Evolutionary conservation across 2,113 vertebrate species (phyloP), one percentile per base, ranked within the genome.

Genomic region (Tiliqua scincoides): DNA sequence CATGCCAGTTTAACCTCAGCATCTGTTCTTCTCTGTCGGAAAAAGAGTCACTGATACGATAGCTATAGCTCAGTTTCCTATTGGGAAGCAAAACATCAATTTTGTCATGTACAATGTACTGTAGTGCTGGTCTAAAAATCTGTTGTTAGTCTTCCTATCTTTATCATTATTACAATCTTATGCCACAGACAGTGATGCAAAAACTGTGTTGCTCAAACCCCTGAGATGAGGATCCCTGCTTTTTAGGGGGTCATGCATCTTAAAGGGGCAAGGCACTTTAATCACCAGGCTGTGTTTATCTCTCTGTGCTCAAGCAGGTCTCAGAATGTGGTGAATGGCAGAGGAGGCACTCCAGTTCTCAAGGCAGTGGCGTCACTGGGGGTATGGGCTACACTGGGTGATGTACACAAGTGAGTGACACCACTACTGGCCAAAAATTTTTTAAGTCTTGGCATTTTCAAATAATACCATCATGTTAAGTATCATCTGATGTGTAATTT

Each of bases 21-120:
- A 21, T 87, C 54, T 52, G 54, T 30, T 88, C 78, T 89, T 78
- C 87, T 27, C 63, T 43, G 9, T 76, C 48, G 78, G 61, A 89
- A n/a, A 48, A n/a, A 71, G 84, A 59, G 78, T 78, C 72, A 48
- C 32, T 57, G 20, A 37, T 74, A 74, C 27, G 3, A 83, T 85
- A 87, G 14, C 52, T 78, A 62, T 86, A 65, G 79, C 61, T 79
- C 82, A 30, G 12, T 37, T 35, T 7, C 1, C 35, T 85, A 40
- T 79, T 43, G 30, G 67, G 62, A 77, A 87, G 62, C 8, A 0
- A 7, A 63, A 23, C 62, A 52, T 65, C 74, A 84, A 75, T 62
- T 75, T 48, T 3, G 6, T 74, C 37, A 48, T 63, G 17, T 43
- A 73, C 20, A 61, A 74, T 63, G 32, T n/a, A 67, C 23, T 65